Base-by-base conservation (phyloP, 2,797 vertebrate species). In the Alca torda region DNA sequence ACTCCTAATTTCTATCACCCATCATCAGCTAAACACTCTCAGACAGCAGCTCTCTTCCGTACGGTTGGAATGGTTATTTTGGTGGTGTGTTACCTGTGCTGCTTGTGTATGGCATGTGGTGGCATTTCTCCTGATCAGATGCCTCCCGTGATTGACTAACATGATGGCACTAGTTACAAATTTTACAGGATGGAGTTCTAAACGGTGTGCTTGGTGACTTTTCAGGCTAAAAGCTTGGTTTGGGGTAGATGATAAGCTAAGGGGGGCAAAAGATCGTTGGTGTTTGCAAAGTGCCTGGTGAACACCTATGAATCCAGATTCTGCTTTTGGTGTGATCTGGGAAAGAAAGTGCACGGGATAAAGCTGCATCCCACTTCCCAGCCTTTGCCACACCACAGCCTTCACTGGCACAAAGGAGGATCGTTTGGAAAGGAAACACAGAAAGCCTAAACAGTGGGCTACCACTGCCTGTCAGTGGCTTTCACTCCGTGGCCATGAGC, bases 401-500 rank as follows among this genome's bases (percentile, higher is more conserved):
- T 53, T 75, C 65, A 13, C 76, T 21, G 0, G 1, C 9, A 4
- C 16, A 53, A 9, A 39, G 46, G 26, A 25, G 25, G 7, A 7
- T 84, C 6, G 2, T 50, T 51, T 74, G 84, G 61, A 20, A 75
- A 84, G 74, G 63, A 75, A 72, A 11, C 26, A 9, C 0, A 6
- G 65, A 39, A 68, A 92, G 11, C 16, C 48, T 14, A 8, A 76
- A 10, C 5, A 0, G 54, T 37, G 46, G 0, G 0, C 26, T 68
- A 10, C 61, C 24, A 14, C 12, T 0, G 0, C 18, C 35, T 24
- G 4, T 5, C 31, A 7, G 17, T 9, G 56, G 39, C 10, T 11
- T 77, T 51, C 21, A 24, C 3, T 25, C 51, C 18, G 18, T 12
- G 37, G n/a, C 64, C 75, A 33, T 1, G 3, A 9, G 57, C 35